Conservation (phyloP, 2,888 invertebrate genomes). For the Eupithecia pulchellata region DNA sequence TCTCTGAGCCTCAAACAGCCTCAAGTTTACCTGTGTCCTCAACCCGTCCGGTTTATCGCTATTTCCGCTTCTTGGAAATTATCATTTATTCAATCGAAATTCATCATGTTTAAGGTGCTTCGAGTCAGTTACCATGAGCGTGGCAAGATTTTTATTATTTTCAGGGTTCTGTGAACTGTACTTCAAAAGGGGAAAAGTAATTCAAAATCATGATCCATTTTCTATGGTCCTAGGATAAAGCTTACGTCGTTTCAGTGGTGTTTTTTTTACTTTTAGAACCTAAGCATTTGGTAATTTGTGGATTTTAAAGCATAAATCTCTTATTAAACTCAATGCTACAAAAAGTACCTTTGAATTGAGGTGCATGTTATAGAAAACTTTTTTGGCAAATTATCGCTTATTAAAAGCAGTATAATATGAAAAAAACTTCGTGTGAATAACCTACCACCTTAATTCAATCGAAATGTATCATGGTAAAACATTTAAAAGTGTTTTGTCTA, state of each 20-base stretch:
- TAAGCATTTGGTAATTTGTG: too few species aligned
- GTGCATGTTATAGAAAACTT: not conserved
- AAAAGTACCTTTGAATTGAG: not conserved
- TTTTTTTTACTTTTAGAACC: too few species aligned
- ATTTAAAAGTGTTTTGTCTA: slow-evolving; percentile 9
- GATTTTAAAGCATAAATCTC: too few species aligned
- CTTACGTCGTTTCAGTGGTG: too few species aligned
- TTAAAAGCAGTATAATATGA: not conserved
- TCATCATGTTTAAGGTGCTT: slow-evolving; percentile 3
- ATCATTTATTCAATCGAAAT: slow-evolving; percentile 30
- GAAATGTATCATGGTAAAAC: not conserved
- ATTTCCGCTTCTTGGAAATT: slow-evolving; percentile 37
- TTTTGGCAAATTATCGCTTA: not conserved
- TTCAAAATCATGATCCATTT: too few species aligned
- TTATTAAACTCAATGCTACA: too few species aligned
- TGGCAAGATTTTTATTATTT: not conserved
- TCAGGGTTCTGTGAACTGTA: too few species aligned
- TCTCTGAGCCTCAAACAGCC: slow-evolving; percentile 33
- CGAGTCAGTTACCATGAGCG: not conserved
- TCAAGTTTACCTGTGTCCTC: slow-evolving; percentile 25
- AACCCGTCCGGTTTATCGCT: slow-evolving; percentile 30
- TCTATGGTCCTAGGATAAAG: too few species aligned
- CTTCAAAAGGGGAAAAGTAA: too few species aligned
- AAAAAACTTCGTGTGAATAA: not conserved
- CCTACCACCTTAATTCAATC: not conserved